Conservation (phyloP, 2,888 invertebrate genomes). For the Octonoba sinensis region DNA sequence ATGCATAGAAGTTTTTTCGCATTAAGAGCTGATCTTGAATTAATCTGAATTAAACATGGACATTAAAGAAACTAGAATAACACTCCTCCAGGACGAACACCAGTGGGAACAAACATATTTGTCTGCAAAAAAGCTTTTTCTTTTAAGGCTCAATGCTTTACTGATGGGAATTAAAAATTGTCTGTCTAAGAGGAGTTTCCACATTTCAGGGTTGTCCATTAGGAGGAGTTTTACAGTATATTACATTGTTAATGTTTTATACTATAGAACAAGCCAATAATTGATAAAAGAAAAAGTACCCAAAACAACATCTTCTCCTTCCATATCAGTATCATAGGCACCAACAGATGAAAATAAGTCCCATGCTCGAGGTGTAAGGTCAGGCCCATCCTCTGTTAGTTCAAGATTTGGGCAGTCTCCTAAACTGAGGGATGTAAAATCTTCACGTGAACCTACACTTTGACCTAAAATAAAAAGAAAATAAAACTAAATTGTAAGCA, state of each 20-base stretch:
- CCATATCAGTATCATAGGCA: slow-evolving; percentile 49
- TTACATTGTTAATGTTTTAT: not conserved
- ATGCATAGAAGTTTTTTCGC: too few relatives aligned
- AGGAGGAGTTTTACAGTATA: not conserved
- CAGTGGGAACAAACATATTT: too few relatives aligned
- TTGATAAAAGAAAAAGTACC: slow-evolving; percentile 33
- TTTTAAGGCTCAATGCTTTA: too few relatives aligned
- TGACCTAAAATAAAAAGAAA: slow-evolving; percentile 18
- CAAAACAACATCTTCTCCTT: slow-evolving; percentile 66
- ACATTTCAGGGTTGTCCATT: too few relatives aligned
- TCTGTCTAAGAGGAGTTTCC: too few relatives aligned
- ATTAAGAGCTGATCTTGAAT: too few relatives aligned
- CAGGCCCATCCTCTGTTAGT: slow-evolving; percentile 66
- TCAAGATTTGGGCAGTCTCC: slow-evolving; percentile 54
- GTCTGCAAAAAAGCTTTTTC: too few relatives aligned
- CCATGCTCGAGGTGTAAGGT: slow-evolving; percentile 64
- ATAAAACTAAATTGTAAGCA: not conserved
- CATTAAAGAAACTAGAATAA: too few relatives aligned
- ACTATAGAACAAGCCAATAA: not conserved
- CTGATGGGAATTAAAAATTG: too few relatives aligned
- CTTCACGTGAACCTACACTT: slow-evolving; percentile 63
- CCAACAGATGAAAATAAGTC: slow-evolving; percentile 50
- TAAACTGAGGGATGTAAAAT: slow-evolving; percentile 46
- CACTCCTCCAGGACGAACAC: too few relatives aligned
- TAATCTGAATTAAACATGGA: too few relatives aligned